Evolutionary conservation across 1,140 invertebrate genomes (phyloP).

Genomic region (Drosophila miranda): DNA sequence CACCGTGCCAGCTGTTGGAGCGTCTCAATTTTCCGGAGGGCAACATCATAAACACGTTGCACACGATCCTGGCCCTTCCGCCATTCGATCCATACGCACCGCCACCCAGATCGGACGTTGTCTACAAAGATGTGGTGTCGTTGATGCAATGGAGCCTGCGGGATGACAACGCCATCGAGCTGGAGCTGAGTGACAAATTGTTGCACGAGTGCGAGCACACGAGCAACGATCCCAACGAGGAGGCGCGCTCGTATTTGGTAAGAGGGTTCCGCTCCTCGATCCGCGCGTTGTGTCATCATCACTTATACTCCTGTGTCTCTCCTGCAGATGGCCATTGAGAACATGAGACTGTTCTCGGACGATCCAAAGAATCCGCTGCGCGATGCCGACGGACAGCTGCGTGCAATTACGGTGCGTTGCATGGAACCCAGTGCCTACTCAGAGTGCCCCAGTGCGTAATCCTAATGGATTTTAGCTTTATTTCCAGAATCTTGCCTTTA

Average conservation of each 20-base stretch:
- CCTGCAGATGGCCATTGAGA: conserved; percentile 70
- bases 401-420: conserved; percentile 73
- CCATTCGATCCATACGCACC: conserved; percentile 76
- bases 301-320: neutral
- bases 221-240: conserved; percentile 59
- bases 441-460: conserved; percentile 17
- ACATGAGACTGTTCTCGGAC: conserved; percentile 70
- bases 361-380: conserved; percentile 69
- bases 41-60: conserved; percentile 70
- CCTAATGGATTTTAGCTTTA: conserved; percentile 73
- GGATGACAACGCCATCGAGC: conserved; percentile 72
- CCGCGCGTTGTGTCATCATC: too few relatives aligned
- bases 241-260: conserved; percentile 69
- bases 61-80: conserved; percentile 73
- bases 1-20: conserved; percentile 65
- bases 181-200: conserved; percentile 71
- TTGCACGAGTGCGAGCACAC: conserved; percentile 60
- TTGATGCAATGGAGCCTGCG: conserved; percentile 74
- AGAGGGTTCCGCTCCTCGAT: neutral
- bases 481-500: conserved; percentile 80
- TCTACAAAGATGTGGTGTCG: conserved; percentile 72
- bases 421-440: neutral
- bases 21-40: conserved; percentile 68
- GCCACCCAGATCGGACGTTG: conserved; percentile 62
- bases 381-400: conserved; percentile 66